Base-by-base conservation (phyloP, 2,888 invertebrate genomes). In the Ornithoptera alexandrae region DNA sequence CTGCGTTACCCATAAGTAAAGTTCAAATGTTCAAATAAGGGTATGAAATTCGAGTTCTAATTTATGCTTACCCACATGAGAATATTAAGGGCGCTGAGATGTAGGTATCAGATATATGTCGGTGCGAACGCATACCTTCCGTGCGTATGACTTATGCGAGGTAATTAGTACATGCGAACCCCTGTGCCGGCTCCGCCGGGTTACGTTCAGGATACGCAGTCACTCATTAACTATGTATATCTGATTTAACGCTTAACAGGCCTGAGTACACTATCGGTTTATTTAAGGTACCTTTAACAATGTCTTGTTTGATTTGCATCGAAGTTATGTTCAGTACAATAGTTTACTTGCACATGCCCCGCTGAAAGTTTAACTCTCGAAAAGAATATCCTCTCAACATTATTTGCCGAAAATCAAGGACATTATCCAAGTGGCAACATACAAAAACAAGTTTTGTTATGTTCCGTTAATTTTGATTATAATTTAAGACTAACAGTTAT, bases 41-140 rank as follows among this genome's bases (percentile, higher is more conserved):
- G 80, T 83, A 85, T 86, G 81, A 84, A 85, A 84, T 85, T 84
- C 76, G 75, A 82, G 82, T 84, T 82, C 77, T 84, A 87, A 88
- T 87, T 86, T 84, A 85, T 86, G 83, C 80, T 79, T 79, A 84
- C 82, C 79, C 81, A 79, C 81, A 80, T 75, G 79, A 79, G 78
- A 78, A 79, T 80, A 84, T 84, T 82, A 81, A 77, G 80, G 82
- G 77, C 75, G 77, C 75, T 74, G 75, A 79, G 75, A 78, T 77
- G 76, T 77, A 73, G 73, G 74, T 67, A 73, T 72, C 63, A 75
- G 77, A 75, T 77, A 76, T 75, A 74, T 74, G 73, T 72, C 71
- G 74, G 71, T 71, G 76, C 74, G 76, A 80, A 81, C 76, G 79
- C 79, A 74, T 76, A 80, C 83, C 81, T 84, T 80, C 79, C 77